A percentile compares a stretch with the other conserved stretches of the same genome.
These are phyloP conservation scores for Diloba caeruleocephala DNA, from an alignment of 2,888 invertebrate genomes.

Conservation along the genomic window DNA sequence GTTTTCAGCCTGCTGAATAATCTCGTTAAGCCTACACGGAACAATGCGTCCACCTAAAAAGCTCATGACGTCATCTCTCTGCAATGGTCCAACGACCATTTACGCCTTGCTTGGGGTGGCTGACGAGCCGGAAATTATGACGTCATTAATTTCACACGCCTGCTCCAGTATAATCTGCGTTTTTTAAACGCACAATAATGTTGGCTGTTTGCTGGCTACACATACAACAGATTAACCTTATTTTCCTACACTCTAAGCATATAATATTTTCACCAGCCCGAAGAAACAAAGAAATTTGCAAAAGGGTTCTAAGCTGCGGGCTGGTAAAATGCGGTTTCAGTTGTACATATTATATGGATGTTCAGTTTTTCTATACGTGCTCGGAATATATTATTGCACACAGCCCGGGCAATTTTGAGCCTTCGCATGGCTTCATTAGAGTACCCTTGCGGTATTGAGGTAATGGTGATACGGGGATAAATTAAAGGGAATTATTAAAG, in stretches of 20 bases:
- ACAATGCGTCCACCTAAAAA: slow-evolving; percentile 47
- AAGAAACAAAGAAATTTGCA: too few relatives aligned
- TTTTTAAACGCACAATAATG: slow-evolving; percentile 24
- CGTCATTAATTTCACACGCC: slow-evolving; percentile 80
- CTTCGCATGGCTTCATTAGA: slow-evolving; percentile 37
- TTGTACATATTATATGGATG: not conserved
- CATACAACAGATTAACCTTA: too few relatives aligned
- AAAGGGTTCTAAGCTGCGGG: too few relatives aligned
- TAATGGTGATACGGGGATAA: slow-evolving; percentile 23
- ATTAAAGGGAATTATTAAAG: slow-evolving; percentile 25
- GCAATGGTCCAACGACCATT: slow-evolving; percentile 64
- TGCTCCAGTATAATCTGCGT: slow-evolving; percentile 38
- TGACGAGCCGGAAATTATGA: slow-evolving; percentile 82
- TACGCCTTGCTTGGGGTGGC: slow-evolving; percentile 70
- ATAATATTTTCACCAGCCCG: too few relatives aligned
- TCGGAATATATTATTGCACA: slow-evolving; percentile 21
- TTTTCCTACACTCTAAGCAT: too few relatives aligned
- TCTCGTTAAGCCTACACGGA: slow-evolving; percentile 40
- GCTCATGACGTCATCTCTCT: slow-evolving; percentile 45
- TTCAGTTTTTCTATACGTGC: slow-evolving; percentile 27
- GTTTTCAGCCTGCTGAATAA: slow-evolving; percentile 20
- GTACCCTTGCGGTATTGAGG: slow-evolving; percentile 34
- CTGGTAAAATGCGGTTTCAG: not conserved
- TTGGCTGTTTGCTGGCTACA: too few relatives aligned
- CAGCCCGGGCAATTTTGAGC: slow-evolving; percentile 33